phyloP scores from a whole-genome alignment of 2,797 vertebrate species.

The Spheniscus humboldti region DNA sequence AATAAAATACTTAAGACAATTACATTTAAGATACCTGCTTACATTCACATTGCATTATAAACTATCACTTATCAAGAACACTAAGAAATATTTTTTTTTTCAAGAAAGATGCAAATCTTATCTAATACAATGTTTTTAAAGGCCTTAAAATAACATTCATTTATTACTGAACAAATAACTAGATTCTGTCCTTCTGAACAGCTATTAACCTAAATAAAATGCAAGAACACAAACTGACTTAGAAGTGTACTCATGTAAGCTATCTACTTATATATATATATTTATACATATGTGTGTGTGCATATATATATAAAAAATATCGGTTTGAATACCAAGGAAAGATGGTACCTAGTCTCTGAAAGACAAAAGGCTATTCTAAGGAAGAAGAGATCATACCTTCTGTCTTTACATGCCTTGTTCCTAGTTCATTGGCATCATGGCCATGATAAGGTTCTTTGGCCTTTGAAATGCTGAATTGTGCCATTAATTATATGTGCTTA shows the following conservation, averaged over 20 bases:
- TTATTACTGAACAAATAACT: neutral
- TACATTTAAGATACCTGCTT: neutral
- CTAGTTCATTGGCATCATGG: neutral
- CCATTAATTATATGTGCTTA: neutral
- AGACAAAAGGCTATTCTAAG: neutral
- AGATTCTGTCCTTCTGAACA: neutral
- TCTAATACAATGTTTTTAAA: neutral
- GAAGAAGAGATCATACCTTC: neutral
- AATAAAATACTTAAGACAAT: neutral
- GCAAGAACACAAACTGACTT: neutral
- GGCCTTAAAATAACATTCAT: neutral
- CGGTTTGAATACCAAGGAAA: fast-evolving
- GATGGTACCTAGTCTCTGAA: neutral
- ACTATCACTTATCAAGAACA: neutral
- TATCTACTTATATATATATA: neutral
- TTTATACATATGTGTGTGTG: no score
- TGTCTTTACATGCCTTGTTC: neutral
- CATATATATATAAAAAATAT: neutral
- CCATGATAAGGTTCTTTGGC: neutral
- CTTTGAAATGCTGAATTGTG: neutral
- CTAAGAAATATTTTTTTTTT: fast-evolving
- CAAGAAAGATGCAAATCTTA: neutral
- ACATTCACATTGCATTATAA: neutral
- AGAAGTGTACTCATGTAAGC: neutral
- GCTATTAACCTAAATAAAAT: neutral